Evolutionary conservation across 2,797 vertebrate species (phyloP).

Genomic region (Orientallactaga sibirica): DNA sequence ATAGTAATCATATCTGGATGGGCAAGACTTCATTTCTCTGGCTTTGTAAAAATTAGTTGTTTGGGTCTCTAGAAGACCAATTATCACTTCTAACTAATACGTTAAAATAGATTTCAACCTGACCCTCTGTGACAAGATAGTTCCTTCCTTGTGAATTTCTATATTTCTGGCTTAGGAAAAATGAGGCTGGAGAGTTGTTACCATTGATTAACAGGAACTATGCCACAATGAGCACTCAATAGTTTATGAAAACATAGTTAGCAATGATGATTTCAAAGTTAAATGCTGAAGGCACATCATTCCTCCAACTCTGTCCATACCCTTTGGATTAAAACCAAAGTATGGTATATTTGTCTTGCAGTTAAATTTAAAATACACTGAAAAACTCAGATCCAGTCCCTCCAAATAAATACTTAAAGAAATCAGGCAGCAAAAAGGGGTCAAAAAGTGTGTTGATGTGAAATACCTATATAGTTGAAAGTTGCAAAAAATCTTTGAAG

Average conservation of each 20-base stretch:
- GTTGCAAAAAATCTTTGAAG: neutral
- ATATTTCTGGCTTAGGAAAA: constrained; percentile 1
- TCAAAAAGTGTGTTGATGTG: neutral
- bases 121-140: neutral
- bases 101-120: constrained; percentile 57
- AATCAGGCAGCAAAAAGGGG: neutral
- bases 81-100: constrained; percentile 60
- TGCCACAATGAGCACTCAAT: neutral
- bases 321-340: constrained; percentile 7
- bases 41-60: neutral
- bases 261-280: constrained; percentile 15
- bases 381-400: neutral
- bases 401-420: constrained; percentile 6
- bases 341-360: neutral
- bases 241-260: constrained; percentile 15
- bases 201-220: neutral
- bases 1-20: neutral
- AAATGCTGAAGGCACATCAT: neutral
- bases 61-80: constrained; percentile 37
- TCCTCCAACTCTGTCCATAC: neutral
- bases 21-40: neutral
- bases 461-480: constrained; percentile 35
- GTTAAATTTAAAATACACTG: neutral
- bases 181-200: neutral
- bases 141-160: constrained; percentile 1